Conservation (phyloP, 2,888 invertebrate genomes). For the Elmis aenea region DNA sequence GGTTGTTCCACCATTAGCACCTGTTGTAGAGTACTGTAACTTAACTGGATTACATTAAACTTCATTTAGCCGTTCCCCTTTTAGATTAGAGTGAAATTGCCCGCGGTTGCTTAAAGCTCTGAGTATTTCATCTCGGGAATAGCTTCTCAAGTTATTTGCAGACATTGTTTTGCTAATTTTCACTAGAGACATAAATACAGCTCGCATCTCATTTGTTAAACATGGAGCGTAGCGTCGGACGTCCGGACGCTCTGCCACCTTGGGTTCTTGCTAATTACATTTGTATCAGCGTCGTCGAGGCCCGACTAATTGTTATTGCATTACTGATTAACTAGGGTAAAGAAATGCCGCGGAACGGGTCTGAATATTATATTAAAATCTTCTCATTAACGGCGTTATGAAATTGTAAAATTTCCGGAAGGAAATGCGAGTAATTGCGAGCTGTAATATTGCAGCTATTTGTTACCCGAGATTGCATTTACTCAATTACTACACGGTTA, state of each 20-base stretch:
- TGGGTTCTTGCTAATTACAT: conserved; percentile 25
- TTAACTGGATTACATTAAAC: conserved; percentile 31
- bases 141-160: conserved; percentile 19
- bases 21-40: conserved; percentile 27
- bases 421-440: conserved; percentile 29
- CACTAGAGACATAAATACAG: conserved; percentile 20
- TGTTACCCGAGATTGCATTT: conserved; percentile 22
- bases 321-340: conserved; percentile 20
- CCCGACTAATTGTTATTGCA: conserved; percentile 26
- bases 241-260: conserved; percentile 23
- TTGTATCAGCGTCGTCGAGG: conserved; percentile 24
- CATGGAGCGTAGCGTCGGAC: conserved; percentile 25
- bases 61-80: conserved; percentile 28
- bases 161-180: conserved; percentile 29
- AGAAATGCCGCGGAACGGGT: conserved; percentile 15
- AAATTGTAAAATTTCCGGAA: conserved; percentile 26
- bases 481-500: no score
- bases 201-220: conserved; percentile 28
- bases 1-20: conserved; percentile 26
- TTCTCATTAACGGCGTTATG: conserved; percentile 25
- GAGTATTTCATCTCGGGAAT: conserved; percentile 20
- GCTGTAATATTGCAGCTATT: conserved; percentile 23
- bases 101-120: conserved; percentile 19
- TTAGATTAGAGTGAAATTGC: conserved; percentile 23
- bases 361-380: conserved; percentile 25